These are phyloP conservation scores for Patagioenas fasciata DNA, from an alignment of 2,113 vertebrate genomes.

Conservation along the genomic window DNA sequence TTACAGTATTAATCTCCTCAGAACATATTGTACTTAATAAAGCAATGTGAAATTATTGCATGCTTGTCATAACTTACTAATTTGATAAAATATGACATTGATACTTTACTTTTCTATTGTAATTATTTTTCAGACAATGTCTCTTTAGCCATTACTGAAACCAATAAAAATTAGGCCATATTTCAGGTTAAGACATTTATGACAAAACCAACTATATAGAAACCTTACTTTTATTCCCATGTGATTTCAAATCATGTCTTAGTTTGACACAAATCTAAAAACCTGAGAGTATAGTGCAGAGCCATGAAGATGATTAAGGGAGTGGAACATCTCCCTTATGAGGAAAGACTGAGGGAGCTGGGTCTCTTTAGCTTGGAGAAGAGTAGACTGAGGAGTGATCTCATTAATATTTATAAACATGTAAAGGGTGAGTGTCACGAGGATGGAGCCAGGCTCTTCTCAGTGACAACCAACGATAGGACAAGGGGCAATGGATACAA, in stretches of 20 bases:
- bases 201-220: background rate
- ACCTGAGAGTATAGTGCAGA: background rate
- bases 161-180: background rate
- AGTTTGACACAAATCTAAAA: background rate
- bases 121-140: background rate
- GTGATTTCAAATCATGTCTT: background rate
- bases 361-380: too few species aligned
- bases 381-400: too few species aligned
- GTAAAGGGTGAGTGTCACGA: too few species aligned
- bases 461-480: too few species aligned
- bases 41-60: background rate
- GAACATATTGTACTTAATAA: background rate
- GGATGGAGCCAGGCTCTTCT: too few species aligned
- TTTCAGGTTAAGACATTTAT: background rate
- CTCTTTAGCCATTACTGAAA: background rate
- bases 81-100: background rate
- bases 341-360: too few species aligned
- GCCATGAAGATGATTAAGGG: too few species aligned
- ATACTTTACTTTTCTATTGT: background rate
- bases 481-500: too few species aligned
- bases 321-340: too few species aligned
- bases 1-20: background rate
- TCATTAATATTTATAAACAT: too few species aligned
- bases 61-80: background rate
- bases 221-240: background rate